Conservation (phyloP, 1,140 invertebrate species). For the Calycopis cecrops region DNA sequence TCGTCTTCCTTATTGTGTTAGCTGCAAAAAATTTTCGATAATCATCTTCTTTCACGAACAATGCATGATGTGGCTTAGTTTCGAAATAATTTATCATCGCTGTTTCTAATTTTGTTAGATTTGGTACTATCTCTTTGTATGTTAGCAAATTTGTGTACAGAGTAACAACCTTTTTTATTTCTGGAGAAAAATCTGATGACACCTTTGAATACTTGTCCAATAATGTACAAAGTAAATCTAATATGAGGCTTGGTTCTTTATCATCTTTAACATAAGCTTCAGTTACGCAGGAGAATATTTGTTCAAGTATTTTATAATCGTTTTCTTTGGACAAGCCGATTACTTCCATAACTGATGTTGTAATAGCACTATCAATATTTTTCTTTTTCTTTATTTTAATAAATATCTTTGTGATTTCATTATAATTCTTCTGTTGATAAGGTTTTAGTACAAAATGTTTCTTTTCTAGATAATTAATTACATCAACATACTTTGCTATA, state of each 20-base stretch:
- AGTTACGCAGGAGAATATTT: slow-evolving; percentile 49
- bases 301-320: slow-evolving; percentile 44
- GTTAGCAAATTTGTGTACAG: slow-evolving; percentile 57
- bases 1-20: slow-evolving; percentile 69
- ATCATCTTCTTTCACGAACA: slow-evolving; percentile 60
- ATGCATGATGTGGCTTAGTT: slow-evolving; percentile 75
- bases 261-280: slow-evolving; percentile 53
- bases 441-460: slow-evolving; percentile 53
- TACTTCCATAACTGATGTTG: slow-evolving; percentile 45
- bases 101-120: slow-evolving; percentile 73
- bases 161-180: slow-evolving; percentile 44
- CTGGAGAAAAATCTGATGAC: slow-evolving; percentile 37
- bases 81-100: slow-evolving; percentile 75
- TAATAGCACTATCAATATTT: slow-evolving; percentile 44
- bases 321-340: slow-evolving; percentile 53
- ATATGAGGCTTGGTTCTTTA: slow-evolving; percentile 58
- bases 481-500: slow-evolving; percentile 45
- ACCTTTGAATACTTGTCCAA: slow-evolving; percentile 54
- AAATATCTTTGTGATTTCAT: slow-evolving; percentile 58
- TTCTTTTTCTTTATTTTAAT: slow-evolving; percentile 63
- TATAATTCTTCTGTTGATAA: slow-evolving; percentile 67
- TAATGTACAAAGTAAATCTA: slow-evolving; percentile 56
- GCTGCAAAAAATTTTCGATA: slow-evolving; percentile 68
- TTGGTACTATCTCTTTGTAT: slow-evolving; percentile 52
- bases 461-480: slow-evolving; percentile 44